Evolutionary conservation across 2,888 invertebrate species (phyloP), one percentile per base, ranked within the genome.

Genomic region (Eilema caniola): DNA sequence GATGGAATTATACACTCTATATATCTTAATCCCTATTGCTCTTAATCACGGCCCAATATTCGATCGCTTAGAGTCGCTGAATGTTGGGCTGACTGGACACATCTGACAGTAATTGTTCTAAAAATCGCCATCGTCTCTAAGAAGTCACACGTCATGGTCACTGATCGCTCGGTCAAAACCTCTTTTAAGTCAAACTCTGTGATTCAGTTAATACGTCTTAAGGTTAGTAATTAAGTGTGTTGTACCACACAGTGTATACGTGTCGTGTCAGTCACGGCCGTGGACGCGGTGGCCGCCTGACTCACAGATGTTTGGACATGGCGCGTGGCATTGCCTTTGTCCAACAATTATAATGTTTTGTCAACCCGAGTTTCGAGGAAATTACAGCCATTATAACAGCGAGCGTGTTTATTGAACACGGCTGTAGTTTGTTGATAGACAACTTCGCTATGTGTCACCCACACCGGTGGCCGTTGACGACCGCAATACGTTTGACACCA

Each of bases 291-390:
- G 65, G 53, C 33, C 72, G 75, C 70, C 62, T 90, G 91, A 92
- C 78, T 92, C 90, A 92, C 83, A 71, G 78, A 75, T 94, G 94
- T 94, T 95, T 94, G 86, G 83, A 83, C 80, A 80, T 82, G 92
- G 92, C 95, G 92, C 95, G 95, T 94, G 94, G 90, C 95, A 91
- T 90, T 89, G 90, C 88, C 92, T 87, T 90, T 91, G 91, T 93
- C 90, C 86, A 64, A 71, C 71, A 71, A 64, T 67, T 59, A 83
- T 86, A 83, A 88, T 93, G 92, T 94, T 92, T 91, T 91, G 90
- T 88, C 84, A 92, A 91, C 88, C 89, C 86, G 71, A 88, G 86
- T 88, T 94, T 92, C 92, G 91, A 86, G 86, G 92, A 90, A 92
- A 89, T 82, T 85, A 80, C 81, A 78, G 83, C 74, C 78, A 86